Evolutionary conservation across 2,797 vertebrate species (phyloP).

Genomic region (Danio kyathit): DNA sequence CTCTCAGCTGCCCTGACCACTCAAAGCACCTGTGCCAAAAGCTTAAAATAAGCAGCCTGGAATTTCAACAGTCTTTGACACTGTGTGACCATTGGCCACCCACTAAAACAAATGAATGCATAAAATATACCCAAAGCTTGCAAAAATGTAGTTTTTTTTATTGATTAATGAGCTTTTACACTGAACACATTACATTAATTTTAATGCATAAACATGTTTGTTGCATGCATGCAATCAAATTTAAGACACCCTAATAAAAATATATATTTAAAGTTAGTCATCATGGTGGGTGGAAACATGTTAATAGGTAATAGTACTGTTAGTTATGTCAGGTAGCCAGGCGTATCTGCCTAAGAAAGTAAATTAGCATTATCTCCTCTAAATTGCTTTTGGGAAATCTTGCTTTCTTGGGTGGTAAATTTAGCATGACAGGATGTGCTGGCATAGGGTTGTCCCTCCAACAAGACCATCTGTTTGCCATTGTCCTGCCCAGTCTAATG

Average conservation of each 20-base stretch:
- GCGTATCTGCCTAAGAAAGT: slow-evolving; percentile 65
- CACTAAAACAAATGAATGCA: slow-evolving; percentile 44
- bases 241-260: slow-evolving; percentile 16
- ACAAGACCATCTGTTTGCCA: slow-evolving; percentile 65
- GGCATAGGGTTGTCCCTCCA: slow-evolving; percentile 57
- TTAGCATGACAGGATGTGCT: slow-evolving; percentile 68
- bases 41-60: slow-evolving; percentile 75
- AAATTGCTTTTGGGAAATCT: slow-evolving; percentile 68
- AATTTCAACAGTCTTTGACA: slow-evolving; percentile 72
- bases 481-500: slow-evolving; percentile 62
- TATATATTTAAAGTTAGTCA: slow-evolving; percentile 2
- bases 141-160: slow-evolving; percentile 42
- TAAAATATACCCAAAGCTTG: background rate
- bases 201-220: background rate
- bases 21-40: slow-evolving; percentile 77
- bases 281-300: background rate
- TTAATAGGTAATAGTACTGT: background rate
- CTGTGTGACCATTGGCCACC: slow-evolving; percentile 67
- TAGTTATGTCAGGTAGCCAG: slow-evolving; percentile 57
- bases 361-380: slow-evolving; percentile 62
- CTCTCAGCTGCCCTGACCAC: slow-evolving; percentile 68
- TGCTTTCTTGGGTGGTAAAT: slow-evolving; percentile 65
- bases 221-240: slow-evolving; percentile 59
- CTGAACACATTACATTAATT: background rate
- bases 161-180: slow-evolving; percentile 59